A percentile compares a stretch with the other conserved stretches of the same genome.
phyloP scores from a whole-genome alignment of 2,888 invertebrate genomes.

The Chalcosyrphus nemorum region DNA sequence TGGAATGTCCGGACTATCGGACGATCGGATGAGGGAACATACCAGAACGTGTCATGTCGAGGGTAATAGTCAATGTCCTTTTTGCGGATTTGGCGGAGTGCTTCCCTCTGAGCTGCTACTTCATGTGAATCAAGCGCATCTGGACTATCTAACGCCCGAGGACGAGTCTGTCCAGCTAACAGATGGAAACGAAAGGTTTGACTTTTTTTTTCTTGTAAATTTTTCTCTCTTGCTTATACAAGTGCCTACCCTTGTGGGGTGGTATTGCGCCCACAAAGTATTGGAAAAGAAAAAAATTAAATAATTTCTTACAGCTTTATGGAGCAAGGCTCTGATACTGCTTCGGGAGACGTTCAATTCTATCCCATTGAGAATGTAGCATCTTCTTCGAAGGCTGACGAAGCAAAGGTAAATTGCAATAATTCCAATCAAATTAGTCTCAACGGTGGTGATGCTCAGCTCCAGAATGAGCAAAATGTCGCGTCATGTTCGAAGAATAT shows the following conservation, averaged over 20 bases:
- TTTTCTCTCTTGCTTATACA: slow-evolving; percentile 2
- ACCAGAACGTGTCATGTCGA: slow-evolving; percentile 90
- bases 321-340: slow-evolving; percentile 35
- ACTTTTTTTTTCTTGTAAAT: slow-evolving; percentile 29
- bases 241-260: too few species aligned
- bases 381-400: slow-evolving; percentile 30
- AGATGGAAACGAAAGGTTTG: slow-evolving; percentile 86
- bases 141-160: slow-evolving; percentile 91
- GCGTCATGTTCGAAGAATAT: slow-evolving; percentile 72
- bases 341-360: slow-evolving; percentile 38
- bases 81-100: slow-evolving; percentile 89
- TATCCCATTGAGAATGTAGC: slow-evolving; percentile 39
- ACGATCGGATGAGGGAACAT: slow-evolving; percentile 90
- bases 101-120: slow-evolving; percentile 89
- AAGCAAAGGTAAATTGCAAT: slow-evolving; percentile 20
- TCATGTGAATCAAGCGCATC: slow-evolving; percentile 92
- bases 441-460: slow-evolving; percentile 27
- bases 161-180: slow-evolving; percentile 90
- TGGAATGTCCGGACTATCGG: slow-evolving; percentile 90
- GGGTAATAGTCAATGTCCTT: slow-evolving; percentile 90
- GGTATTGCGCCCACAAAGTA: too few species aligned
- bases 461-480: slow-evolving; percentile 69
- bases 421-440: slow-evolving; percentile 39
- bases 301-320: slow-evolving; percentile 30
- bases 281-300: neutral